These are phyloP conservation scores for Zygaena filipendulae DNA, from an alignment of 2,888 invertebrate genomes.

Conservation along the genomic window DNA sequence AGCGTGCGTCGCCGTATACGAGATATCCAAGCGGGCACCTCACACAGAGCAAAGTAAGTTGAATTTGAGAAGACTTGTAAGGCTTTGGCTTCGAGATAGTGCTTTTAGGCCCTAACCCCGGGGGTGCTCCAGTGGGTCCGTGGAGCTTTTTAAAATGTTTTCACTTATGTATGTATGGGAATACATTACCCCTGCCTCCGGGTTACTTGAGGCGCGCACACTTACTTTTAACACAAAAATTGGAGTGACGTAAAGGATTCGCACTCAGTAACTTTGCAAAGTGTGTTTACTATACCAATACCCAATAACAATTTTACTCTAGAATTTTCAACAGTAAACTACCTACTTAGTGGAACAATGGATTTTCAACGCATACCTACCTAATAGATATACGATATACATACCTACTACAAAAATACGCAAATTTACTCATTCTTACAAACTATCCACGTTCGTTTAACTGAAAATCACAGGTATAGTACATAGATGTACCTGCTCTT, in stretches of 20 bases:
- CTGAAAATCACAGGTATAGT: no score
- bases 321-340: no score
- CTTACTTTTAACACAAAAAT: slow-evolving; percentile 64
- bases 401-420: no score
- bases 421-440: no score
- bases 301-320: no score
- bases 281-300: no score
- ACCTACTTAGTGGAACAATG: neutral
- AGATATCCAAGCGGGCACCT: slow-evolving; percentile 47
- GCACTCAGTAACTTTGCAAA: slow-evolving; percentile 52
- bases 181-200: slow-evolving; percentile 64
- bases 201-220: slow-evolving; percentile 59
- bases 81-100: slow-evolving; percentile 68
- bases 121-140: slow-evolving; percentile 66
- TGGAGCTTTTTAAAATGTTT: slow-evolving; percentile 68
- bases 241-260: slow-evolving; percentile 64
- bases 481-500: no score
- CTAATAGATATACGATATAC: no score
- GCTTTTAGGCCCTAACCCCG: slow-evolving; percentile 70
- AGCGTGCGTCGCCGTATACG: slow-evolving; percentile 20
- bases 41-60: slow-evolving; percentile 63
- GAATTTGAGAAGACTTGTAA: slow-evolving; percentile 70
- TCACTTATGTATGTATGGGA: slow-evolving; percentile 68
- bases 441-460: no score
- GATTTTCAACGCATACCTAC: no score